Percentiles rank a stretch among this genome's conserved stretches.
phyloP scores from a whole-genome alignment of 2,888 invertebrate genomes.

The Amaurobius ferox region DNA sequence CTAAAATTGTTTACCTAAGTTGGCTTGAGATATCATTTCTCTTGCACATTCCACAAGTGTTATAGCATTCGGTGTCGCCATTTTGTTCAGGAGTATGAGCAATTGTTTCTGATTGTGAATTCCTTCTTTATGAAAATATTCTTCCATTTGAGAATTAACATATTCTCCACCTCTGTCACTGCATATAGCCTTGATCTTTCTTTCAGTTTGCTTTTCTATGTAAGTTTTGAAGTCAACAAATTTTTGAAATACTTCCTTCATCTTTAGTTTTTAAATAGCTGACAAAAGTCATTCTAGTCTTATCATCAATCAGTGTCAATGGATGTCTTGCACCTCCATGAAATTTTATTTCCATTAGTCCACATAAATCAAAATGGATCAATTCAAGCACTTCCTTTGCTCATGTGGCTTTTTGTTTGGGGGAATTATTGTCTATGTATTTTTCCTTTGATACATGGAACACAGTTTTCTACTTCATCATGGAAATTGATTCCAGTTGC shows the following conservation, averaged over 20 bases:
- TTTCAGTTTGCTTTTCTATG: neutral
- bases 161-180: neutral
- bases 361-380: too few species aligned
- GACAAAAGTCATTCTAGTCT: too few species aligned
- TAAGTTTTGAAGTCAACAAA: neutral
- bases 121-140: neutral
- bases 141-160: neutral
- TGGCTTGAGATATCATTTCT: conserved; percentile 73
- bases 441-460: neutral
- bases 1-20: conserved; percentile 79
- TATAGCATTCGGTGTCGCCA: neutral
- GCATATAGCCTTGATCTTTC: neutral
- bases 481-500: too few species aligned
- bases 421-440: neutral
- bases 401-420: neutral
- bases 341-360: too few species aligned
- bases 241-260: neutral
- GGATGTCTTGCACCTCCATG: too few species aligned
- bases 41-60: conserved; percentile 22
- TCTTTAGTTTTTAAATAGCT: neutral
- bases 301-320: too few species aligned
- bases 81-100: conserved; percentile 14
- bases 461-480: neutral
- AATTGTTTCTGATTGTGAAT: conserved; percentile 26
- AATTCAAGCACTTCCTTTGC: neutral